Evolutionary conservation across 2,113 vertebrate species (phyloP).

Genomic region (Microtus oregoni): DNA sequence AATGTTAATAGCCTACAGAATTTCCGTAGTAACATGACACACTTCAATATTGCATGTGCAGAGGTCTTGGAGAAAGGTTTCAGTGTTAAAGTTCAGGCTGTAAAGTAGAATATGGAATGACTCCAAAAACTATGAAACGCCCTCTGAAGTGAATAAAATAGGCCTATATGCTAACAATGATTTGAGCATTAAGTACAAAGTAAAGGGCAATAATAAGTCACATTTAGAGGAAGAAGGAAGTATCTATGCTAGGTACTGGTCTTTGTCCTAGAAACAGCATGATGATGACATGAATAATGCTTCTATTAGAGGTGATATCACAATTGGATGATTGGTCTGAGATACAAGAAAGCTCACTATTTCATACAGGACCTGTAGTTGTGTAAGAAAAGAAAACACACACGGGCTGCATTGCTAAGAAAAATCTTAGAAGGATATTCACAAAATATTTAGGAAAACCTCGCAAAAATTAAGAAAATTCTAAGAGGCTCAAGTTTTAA

Average conservation of each 20-base stretch:
- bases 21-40: not conserved
- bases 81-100: not conserved
- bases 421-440: not conserved
- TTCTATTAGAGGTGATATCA: not conserved
- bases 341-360: not conserved
- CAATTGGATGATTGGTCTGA: not conserved
- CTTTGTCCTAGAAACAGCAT: not conserved
- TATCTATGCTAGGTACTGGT: not conserved
- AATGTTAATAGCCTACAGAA: slow-evolving; percentile 5
- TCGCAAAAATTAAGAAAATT: not conserved
- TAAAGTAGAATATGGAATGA: not conserved
- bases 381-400: not conserved
- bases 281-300: accelerated
- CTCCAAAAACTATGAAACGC: not conserved
- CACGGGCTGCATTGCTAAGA: not conserved
- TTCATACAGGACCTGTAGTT: not conserved
- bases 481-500: not conserved
- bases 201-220: not conserved
- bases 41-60: not conserved
- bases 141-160: not conserved
- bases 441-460: not conserved
- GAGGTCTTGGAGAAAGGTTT: not conserved
- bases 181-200: not conserved
- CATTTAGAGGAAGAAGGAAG: not conserved
- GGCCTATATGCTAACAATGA: not conserved